Base-by-base conservation (phyloP, 1,140 invertebrate genomes). In the Triops longicaudatus region DNA sequence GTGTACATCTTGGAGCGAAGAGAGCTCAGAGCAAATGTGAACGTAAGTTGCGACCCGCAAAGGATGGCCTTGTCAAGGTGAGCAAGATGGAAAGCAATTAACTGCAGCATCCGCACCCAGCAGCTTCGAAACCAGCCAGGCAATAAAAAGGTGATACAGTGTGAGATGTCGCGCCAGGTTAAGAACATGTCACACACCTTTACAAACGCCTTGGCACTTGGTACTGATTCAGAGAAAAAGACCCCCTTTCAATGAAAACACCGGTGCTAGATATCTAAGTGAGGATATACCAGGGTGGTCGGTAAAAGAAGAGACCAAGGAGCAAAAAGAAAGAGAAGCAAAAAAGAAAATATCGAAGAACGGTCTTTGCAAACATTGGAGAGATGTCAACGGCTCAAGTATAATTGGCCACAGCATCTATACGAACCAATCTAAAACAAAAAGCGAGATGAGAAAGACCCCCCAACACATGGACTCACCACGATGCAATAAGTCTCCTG, bases 81-180 rank as follows among this genome's bases (percentile, higher is more conserved):
- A 63, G 50, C 50, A 63, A 63, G 50, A 63, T n/a, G 50, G 50
- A 63, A 63, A 63, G 50, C 50, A 63, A 63, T 63, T 63, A 63
- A 63, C 14, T 63, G 50, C 50, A 63, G 50, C 50, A 63, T 63
- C 50, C 50, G 50, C 50, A 63, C 50, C 50, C 50, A 63, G 50
- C 50, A 63, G 50, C 50, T 17, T 63, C 17, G 22, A 63, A 63
- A 12, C 50, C 10, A 63, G 50, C 50, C 50, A 63, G 50, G n/a
- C 50, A 63, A 63, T 63, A 63, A 63, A 63, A 63, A 63, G 50
- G 50, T 22, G 50, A 63, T 63, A 14, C 50, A 63, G 50, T 63
- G 50, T 9, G 50, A 63, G 50, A 63, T 63, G 50, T 63, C 50
- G 50, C 50, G 50, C 50, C 50, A 17, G 50, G 50, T 63, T 63